Conservation (phyloP, 2,888 invertebrate genomes). For the Lingula anatina region DNA sequence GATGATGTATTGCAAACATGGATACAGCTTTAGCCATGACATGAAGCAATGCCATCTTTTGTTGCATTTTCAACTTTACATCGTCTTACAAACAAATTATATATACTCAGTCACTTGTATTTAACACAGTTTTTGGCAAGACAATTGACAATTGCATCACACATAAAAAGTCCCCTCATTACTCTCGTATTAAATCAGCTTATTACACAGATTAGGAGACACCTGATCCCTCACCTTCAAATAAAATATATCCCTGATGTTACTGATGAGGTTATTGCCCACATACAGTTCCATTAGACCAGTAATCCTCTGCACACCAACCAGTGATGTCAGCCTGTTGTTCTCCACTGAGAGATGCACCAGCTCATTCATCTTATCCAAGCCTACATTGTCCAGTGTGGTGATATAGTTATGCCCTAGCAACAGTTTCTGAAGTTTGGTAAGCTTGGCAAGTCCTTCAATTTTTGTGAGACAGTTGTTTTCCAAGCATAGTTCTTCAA, state of each 20-base stretch:
- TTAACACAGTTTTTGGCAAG: no score
- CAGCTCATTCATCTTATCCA: slow-evolving; percentile 30
- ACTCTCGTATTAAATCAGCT: no score
- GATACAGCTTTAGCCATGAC: no score
- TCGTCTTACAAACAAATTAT: no score
- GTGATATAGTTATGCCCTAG: slow-evolving; percentile 44
- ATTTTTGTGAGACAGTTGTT: slow-evolving; percentile 45
- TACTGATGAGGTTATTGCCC: slow-evolving; percentile 44
- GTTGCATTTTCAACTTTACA: no score
- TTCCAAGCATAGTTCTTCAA: slow-evolving; percentile 48
- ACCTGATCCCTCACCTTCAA: slow-evolving; percentile 38
- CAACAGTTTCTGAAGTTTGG: slow-evolving; percentile 34
- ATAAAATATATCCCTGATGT: slow-evolving; percentile 46
- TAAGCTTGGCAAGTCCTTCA: slow-evolving; percentile 36
- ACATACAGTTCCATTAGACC: slow-evolving; percentile 48
- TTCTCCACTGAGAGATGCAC: slow-evolving; percentile 43
- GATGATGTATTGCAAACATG: no score
- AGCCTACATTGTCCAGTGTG: slow-evolving; percentile 29
- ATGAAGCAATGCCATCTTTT: no score
- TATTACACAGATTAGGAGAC: no score
- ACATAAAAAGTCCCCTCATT: no score
- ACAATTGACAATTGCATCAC: no score
- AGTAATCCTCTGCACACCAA: slow-evolving; percentile 31
- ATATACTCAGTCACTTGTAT: no score
- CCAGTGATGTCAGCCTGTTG: slow-evolving; percentile 39